Evolutionary conservation across 1,140 invertebrate genomes (phyloP).

Genomic region (Cataglyphis hispanica): DNA sequence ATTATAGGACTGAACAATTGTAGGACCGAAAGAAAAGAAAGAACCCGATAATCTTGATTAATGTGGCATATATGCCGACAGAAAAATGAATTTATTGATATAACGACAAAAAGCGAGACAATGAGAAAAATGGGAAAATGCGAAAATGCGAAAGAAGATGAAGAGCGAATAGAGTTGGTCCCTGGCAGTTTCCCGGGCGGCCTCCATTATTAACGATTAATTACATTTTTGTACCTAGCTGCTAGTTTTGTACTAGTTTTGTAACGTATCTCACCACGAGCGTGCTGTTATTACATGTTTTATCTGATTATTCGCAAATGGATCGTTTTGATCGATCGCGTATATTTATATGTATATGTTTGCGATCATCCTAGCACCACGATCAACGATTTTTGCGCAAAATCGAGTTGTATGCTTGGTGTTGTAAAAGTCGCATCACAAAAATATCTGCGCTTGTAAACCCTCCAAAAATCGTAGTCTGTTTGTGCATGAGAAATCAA

Average conservation of each 20-base stretch:
- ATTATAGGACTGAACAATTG: neutral
- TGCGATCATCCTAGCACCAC: slow-evolving; percentile 30
- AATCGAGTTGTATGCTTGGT: slow-evolving; percentile 34
- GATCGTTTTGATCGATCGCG: slow-evolving; percentile 76
- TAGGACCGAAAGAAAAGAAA: slow-evolving; percentile 22
- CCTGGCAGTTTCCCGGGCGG: slow-evolving; percentile 82
- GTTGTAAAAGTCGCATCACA: slow-evolving; percentile 40
- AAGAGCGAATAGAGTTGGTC: slow-evolving; percentile 76
- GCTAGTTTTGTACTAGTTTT: slow-evolving; percentile 87
- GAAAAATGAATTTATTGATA: neutral
- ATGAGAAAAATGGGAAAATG: neutral
- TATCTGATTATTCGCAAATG: slow-evolving; percentile 82
- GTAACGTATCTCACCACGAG: slow-evolving; percentile 84
- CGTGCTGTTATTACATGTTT: slow-evolving; percentile 85
- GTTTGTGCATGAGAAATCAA: neutral
- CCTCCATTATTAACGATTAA: slow-evolving; percentile 83
- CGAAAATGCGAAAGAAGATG: neutral
- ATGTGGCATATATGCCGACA: neutral
- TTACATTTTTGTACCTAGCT: slow-evolving; percentile 86
- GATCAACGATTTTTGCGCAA: slow-evolving; percentile 60
- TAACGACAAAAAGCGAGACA: slow-evolving; percentile 21
- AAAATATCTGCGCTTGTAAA: neutral
- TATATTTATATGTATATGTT: slow-evolving; percentile 60
- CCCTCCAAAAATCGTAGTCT: neutral
- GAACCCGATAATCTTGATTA: slow-evolving; percentile 13